These are phyloP conservation scores for Umimayanthus kanabou DNA, from an alignment of 92 coral and sea anemone species.

Conservation along the genomic window DNA sequence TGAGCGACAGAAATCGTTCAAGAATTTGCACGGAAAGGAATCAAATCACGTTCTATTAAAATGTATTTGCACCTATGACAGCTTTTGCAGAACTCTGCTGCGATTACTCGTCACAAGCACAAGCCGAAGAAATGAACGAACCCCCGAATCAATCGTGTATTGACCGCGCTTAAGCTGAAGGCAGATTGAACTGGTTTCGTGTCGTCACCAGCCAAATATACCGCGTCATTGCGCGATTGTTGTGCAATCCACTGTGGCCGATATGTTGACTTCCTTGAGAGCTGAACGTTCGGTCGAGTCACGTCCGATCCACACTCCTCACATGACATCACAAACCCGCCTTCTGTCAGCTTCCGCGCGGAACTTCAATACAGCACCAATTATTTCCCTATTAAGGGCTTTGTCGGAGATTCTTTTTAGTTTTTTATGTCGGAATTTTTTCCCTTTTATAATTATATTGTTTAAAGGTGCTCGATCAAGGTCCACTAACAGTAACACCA, in stretches of 20 bases:
- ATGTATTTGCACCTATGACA: neutral
- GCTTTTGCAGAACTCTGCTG: neutral
- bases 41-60: neutral
- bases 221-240: neutral
- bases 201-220: slow-evolving; percentile 37
- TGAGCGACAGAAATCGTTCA: slow-evolving; percentile 53
- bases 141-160: neutral
- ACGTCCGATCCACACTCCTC: neutral
- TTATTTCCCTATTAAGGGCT: too few species aligned
- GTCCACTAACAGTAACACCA: too few species aligned
- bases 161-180: neutral
- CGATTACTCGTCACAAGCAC: neutral
- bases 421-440: too few species aligned
- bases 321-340: slow-evolving; percentile 13
- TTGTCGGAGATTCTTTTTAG: too few species aligned
- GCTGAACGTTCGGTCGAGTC: slow-evolving; percentile 13
- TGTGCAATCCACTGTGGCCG: slow-evolving; percentile 1
- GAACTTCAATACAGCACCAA: neutral
- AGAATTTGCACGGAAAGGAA: slow-evolving; percentile 37
- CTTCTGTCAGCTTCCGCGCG: neutral
- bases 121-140: neutral
- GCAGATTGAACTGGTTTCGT: neutral
- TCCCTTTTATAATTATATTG: too few species aligned
- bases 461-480: too few species aligned
- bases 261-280: slow-evolving; percentile 15